Evolutionary conservation across 2,888 invertebrate genomes (phyloP), one percentile per base, ranked within the genome.

Genomic region (Halictus ligatus): DNA sequence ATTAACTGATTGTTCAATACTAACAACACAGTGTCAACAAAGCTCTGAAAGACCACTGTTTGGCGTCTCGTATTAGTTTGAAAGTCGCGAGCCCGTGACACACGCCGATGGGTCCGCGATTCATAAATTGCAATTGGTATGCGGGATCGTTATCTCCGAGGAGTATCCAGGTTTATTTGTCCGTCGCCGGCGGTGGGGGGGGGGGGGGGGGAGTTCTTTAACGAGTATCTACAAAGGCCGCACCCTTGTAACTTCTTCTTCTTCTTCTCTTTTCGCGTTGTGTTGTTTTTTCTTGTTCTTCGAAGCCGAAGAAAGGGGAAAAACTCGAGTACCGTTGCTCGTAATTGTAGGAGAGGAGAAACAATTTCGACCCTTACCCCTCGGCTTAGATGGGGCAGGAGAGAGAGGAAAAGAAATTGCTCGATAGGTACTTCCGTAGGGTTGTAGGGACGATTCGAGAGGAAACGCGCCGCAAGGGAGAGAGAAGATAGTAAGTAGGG

Each of bases 291-390:
- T 35, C 35, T 48, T 72, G 40, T 43, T 29, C 40, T 18, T 13
- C 12, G 29, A 15, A 35, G 12, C 29, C 12, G 67, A 64, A 75
- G 80, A 78, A 80, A 78, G 71, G 80, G 77, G 67, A 76, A 81
- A 77, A 67, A 64, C 75, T 84, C 77, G 83, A 88, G 89, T 74
- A 76, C 72, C 84, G 75, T 84, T 79, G 73, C 81, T 80, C 81
- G 82, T 90, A 90, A 90, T 90, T 91, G 89, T 83, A 84, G 81
- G 79, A 82, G 85, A 83, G 86, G 83, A 90, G 86, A 90, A 90
- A 91, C 91, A 89, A 91, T 91, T 90, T 91, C 75, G 87, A 85
- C 81, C 83, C 85, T 82, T 76, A 75, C 83, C 80, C 80, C 71
- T 74, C 43, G 75, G 84, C 74, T 83, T 54, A 73, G 81, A 35